These are phyloP conservation scores for Luidia sarsii DNA, from an alignment of 53 echinoderm and acorn worm genomes.

Conservation along the genomic window DNA sequence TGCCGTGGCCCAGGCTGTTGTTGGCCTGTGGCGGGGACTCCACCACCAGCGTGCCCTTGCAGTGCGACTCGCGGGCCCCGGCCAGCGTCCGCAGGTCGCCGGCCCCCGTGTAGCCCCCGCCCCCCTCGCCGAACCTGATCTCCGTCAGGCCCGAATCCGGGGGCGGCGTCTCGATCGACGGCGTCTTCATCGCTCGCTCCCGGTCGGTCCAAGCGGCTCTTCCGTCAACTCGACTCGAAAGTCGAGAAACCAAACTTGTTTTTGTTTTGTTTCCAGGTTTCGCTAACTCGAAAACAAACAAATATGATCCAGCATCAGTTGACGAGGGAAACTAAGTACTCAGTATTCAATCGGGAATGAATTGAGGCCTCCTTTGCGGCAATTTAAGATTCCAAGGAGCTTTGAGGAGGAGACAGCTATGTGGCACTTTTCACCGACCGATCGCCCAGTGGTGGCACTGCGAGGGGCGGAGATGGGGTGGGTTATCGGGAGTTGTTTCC, in stretches of 20 bases:
- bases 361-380: background rate
- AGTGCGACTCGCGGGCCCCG: constrained; percentile 14
- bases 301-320: background rate
- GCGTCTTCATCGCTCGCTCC: constrained; percentile 36
- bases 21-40: constrained; percentile 34
- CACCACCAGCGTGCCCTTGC: constrained; percentile 41
- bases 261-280: background rate
- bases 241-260: background rate
- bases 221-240: background rate
- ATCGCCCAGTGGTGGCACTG: too few species aligned
- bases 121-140: constrained; percentile 28
- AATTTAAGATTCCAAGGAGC: too few species aligned
- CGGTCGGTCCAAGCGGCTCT: background rate
- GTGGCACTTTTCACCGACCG: too few species aligned
- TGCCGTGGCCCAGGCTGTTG: constrained; percentile 34
- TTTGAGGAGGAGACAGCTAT: too few species aligned
- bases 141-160: constrained; percentile 7
- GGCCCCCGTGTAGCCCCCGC: constrained; percentile 1
- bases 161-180: constrained; percentile 35
- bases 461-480: too few species aligned
- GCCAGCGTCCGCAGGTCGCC: constrained; percentile 5
- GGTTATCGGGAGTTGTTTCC: too few species aligned
- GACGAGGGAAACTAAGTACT: background rate
- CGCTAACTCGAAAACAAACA: background rate
- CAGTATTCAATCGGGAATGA: background rate